phyloP scores from a whole-genome alignment of 2,797 vertebrate species.

The Girardinus metallicus region DNA sequence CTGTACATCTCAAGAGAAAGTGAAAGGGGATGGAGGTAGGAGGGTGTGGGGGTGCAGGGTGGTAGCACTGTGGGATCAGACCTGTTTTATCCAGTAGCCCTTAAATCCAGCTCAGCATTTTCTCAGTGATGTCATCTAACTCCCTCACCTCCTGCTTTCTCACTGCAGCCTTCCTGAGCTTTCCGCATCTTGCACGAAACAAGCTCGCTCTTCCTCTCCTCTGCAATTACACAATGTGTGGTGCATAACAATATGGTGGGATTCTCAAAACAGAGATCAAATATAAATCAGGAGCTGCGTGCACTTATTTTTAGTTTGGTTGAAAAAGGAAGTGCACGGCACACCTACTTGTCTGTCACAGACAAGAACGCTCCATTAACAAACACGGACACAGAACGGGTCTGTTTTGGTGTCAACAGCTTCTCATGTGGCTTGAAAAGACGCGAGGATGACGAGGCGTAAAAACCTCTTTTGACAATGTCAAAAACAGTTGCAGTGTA shows the following conservation, averaged over 20 bases:
- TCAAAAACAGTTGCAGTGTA: neutral
- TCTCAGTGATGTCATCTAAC: constrained; percentile 77
- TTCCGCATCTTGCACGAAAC: constrained; percentile 54
- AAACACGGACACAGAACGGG: neutral
- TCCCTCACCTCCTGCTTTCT: constrained; percentile 58
- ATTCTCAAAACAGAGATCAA: constrained; percentile 38
- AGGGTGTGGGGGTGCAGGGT: constrained; percentile 26
- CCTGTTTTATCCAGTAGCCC: constrained; percentile 68
- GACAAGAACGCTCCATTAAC: neutral
- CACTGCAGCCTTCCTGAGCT: constrained; percentile 51
- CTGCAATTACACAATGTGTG: constrained; percentile 44
- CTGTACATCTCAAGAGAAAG: constrained; percentile 70
- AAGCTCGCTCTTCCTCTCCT: constrained; percentile 27
- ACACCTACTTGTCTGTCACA: neutral
- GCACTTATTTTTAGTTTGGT: constrained; percentile 33
- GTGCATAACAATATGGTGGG: constrained; percentile 54
- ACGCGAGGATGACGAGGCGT: neutral
- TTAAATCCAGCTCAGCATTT: constrained; percentile 80
- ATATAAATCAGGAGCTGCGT: constrained; percentile 44
- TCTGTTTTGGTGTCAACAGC: neutral
- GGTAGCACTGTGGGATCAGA: constrained; percentile 62
- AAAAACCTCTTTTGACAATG: neutral
- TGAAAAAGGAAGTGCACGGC: constrained; percentile 26
- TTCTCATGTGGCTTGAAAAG: neutral
- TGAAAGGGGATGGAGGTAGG: neutral